phyloP scores from a whole-genome alignment of 2,113 vertebrate species.

The Climacteris rufus region DNA sequence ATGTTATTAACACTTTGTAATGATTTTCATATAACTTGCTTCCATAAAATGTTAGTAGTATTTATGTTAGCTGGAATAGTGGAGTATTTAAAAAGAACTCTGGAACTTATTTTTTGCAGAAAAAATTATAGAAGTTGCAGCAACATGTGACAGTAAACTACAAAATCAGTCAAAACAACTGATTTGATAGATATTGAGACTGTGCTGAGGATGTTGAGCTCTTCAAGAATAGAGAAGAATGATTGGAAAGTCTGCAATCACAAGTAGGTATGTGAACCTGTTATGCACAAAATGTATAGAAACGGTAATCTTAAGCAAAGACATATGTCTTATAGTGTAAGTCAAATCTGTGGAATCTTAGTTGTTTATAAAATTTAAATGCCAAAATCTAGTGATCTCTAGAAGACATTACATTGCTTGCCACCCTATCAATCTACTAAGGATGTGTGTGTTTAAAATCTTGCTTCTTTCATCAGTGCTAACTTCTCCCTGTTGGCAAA shows the following conservation, averaged over 20 bases:
- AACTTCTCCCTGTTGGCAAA: background rate
- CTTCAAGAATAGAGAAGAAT: conserved; percentile 75
- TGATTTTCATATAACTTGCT: background rate
- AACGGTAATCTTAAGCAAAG: background rate
- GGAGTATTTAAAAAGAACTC: conserved; percentile 64
- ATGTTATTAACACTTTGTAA: background rate
- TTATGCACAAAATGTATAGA: background rate
- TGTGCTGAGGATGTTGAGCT: conserved; percentile 75
- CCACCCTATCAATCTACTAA: background rate
- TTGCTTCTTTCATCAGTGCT: background rate
- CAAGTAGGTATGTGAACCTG: background rate
- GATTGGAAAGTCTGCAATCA: conserved; percentile 76
- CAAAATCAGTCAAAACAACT: conserved; percentile 75
- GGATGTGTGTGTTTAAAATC: background rate
- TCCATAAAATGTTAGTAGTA: background rate
- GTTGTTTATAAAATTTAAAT: background rate
- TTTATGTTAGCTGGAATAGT: conserved; percentile 65
- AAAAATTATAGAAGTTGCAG: conserved; percentile 72
- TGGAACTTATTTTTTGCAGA: conserved; percentile 23
- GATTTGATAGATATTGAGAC: conserved; percentile 74
- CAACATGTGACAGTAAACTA: conserved; percentile 73
- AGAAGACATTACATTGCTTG: background rate
- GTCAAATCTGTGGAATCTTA: background rate
- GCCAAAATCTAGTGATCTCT: background rate
- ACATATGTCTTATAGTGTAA: background rate